Percentiles rank a stretch among this genome's conserved stretches.
Conservation (phyloP, 2,888 invertebrate species). For the Diadegma fenestrale region DNA sequence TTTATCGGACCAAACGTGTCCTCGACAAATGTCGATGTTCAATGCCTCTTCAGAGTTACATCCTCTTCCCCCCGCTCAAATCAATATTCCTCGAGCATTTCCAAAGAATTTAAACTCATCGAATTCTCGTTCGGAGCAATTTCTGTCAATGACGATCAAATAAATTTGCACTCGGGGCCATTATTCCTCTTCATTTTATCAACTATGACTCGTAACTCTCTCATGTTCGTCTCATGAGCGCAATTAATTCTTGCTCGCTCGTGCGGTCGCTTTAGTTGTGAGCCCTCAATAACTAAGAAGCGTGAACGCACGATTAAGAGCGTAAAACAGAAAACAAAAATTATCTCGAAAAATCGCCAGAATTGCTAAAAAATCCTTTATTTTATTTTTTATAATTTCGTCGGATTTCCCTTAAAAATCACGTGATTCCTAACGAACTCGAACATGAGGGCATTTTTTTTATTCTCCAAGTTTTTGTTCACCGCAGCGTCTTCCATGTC, state of each 20-base stretch:
- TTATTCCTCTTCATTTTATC: not conserved
- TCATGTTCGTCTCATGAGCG: not conserved
- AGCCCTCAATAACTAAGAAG: no score
- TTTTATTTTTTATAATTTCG: no score
- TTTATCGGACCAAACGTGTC: conserved; percentile 21
- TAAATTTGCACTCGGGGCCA: not conserved
- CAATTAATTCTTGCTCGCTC: no score
- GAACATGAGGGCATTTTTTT: not conserved
- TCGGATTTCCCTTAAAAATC: not conserved
- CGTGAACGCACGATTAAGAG: no score
- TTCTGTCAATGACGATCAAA: not conserved
- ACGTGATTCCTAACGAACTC: not conserved
- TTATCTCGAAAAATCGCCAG: no score
- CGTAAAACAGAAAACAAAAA: no score
- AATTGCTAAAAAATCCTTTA: no score
- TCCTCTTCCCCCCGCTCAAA: not conserved
- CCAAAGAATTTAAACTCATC: not conserved
- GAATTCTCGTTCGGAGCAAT: not conserved
- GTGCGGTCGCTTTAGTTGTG: no score
- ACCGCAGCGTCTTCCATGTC: no score
- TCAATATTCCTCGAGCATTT: no score
- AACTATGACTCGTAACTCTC: not conserved
- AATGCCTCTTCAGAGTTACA: not conserved
- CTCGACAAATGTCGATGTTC: conserved; percentile 13
- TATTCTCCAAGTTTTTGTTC: no score